Evolutionary conservation across 1,140 invertebrate species (phyloP).

Genomic region (Polypedilum vanderplanki): DNA sequence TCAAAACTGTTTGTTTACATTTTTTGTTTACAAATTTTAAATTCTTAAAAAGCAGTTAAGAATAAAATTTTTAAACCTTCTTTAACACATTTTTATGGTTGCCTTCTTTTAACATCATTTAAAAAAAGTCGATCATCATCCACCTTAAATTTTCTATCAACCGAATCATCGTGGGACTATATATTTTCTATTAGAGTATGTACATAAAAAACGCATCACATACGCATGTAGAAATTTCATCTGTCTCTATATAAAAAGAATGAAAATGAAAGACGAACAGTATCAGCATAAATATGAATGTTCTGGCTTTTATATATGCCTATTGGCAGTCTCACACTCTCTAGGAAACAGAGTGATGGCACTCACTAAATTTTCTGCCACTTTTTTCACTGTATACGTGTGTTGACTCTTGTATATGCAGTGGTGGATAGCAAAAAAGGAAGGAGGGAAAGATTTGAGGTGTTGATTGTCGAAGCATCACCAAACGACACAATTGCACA

Average conservation of each 20-base stretch:
- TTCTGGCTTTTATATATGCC: slow-evolving; percentile 4
- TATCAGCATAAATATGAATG: neutral
- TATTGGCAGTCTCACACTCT: neutral
- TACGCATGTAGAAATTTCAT: neutral
- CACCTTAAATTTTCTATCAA: too few species aligned
- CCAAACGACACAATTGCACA: neutral
- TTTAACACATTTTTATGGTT: neutral
- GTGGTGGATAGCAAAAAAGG: too few species aligned
- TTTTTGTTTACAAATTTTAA: too few species aligned
- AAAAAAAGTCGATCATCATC: neutral
- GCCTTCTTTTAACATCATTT: neutral
- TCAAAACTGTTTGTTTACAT: too few species aligned
- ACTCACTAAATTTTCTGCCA: neutral
- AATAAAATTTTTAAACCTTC: too few species aligned
- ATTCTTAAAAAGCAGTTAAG: too few species aligned
- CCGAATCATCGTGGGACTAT: neutral
- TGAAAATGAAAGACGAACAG: neutral
- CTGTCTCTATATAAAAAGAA: neutral
- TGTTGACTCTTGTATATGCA: too few species aligned
- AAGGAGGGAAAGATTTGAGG: neutral
- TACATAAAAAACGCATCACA: slow-evolving; percentile 12
- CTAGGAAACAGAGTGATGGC: neutral
- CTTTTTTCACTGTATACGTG: neutral
- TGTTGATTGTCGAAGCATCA: slow-evolving; percentile 6
- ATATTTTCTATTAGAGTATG: neutral